phyloP scores from a whole-genome alignment of 2,888 invertebrate genomes.

The Aspidapion aeneum region DNA sequence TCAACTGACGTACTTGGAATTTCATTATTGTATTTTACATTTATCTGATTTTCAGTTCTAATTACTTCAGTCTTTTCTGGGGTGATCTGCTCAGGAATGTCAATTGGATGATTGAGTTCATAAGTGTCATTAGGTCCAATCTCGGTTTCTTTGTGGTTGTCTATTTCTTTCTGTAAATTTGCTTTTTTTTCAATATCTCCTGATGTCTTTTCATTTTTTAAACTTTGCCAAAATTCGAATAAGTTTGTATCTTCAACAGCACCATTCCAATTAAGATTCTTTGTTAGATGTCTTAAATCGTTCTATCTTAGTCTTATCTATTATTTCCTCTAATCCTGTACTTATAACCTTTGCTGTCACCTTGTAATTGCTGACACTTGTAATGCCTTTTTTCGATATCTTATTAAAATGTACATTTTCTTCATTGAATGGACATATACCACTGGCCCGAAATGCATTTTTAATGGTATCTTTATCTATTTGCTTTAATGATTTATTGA shows the following conservation, averaged over 20 bases:
- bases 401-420: conserved; percentile 4
- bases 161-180: not conserved
- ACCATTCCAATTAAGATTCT: not conserved
- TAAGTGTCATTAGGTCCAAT: not conserved
- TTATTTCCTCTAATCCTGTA: not conserved
- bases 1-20: not conserved
- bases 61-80: not conserved
- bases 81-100: not conserved
- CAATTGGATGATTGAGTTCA: not conserved
- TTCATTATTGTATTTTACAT: not conserved
- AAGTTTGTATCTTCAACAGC: not conserved
- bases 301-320: not conserved
- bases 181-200: not conserved
- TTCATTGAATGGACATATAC: conserved; percentile 5
- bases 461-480: not conserved
- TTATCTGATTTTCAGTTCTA: not conserved
- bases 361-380: not conserved
- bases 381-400: not conserved
- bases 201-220: not conserved
- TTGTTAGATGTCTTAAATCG: not conserved
- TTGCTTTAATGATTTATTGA: not conserved
- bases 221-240: not conserved
- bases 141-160: not conserved
- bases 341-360: not conserved
- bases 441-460: conserved; percentile 2